Conservation (phyloP, 2,888 invertebrate genomes). For the Anaspis maculata region DNA sequence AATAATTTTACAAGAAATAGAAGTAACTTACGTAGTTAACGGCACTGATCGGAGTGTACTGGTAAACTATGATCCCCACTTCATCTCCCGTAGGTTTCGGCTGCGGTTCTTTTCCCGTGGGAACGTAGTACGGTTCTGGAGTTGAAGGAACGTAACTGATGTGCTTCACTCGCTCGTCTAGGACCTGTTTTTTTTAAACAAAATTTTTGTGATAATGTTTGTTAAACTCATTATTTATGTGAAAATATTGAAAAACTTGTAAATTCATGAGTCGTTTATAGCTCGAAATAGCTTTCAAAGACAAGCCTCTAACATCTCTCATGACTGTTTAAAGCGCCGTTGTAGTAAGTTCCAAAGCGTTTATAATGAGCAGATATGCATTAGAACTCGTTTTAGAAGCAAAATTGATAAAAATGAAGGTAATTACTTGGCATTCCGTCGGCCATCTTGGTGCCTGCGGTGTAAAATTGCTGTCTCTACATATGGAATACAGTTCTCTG, state of each 20-base stretch:
- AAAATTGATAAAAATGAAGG: too few relatives aligned
- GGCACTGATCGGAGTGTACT: constrained; percentile 77
- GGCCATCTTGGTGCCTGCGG: constrained; percentile 82
- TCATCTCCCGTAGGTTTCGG: constrained; percentile 84
- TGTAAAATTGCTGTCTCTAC: constrained; percentile 39
- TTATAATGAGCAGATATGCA: too few relatives aligned
- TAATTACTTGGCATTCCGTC: constrained; percentile 81
- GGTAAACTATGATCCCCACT: constrained; percentile 72
- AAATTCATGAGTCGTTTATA: too few relatives aligned
- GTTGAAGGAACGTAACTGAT: constrained; percentile 61
- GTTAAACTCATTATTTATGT: too few relatives aligned
- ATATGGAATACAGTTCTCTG: constrained; percentile 53
- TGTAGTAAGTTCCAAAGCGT: too few relatives aligned
- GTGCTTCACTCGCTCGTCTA: constrained; percentile 73
- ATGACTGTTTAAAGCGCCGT: too few relatives aligned
- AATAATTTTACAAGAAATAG: too few relatives aligned
- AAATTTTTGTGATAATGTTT: too few relatives aligned
- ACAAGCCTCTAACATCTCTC: too few relatives aligned
- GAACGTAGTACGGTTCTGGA: constrained; percentile 74
- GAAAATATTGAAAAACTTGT: too few relatives aligned
- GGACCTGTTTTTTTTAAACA: constrained; percentile 46
- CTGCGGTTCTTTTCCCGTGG: constrained; percentile 69
- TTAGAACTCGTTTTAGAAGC: too few relatives aligned
- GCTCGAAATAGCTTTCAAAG: too few relatives aligned
- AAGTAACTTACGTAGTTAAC: constrained; percentile 72